Percentiles rank a stretch among this genome's conserved stretches.
These are phyloP conservation scores for Opisthograptis luteolata DNA, from an alignment of 2,888 invertebrate genomes.

Conservation along the genomic window DNA sequence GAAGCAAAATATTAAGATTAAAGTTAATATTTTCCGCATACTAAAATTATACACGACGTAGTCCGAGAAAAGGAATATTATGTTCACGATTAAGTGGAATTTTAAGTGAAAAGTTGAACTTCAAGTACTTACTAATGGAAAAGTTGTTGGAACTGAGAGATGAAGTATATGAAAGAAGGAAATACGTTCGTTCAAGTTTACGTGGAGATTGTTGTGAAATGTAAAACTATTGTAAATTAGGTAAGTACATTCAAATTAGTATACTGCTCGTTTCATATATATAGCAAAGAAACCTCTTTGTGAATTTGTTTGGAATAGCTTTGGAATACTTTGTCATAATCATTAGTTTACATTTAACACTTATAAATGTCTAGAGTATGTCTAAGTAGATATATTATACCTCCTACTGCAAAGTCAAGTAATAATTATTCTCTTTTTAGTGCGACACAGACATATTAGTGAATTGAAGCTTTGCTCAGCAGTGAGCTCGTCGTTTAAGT, in stretches of 20 bases:
- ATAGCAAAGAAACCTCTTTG: constrained; percentile 21
- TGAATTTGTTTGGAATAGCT: constrained; percentile 4
- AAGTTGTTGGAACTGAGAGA: constrained; percentile 57
- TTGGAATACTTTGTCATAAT: constrained; percentile 10
- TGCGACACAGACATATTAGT: constrained; percentile 6
- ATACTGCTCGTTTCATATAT: constrained; percentile 25
- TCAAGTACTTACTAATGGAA: constrained; percentile 67
- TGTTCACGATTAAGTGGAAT: constrained; percentile 65
- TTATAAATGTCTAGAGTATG: too few relatives aligned
- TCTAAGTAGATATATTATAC: too few relatives aligned
- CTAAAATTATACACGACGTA: constrained; percentile 54
- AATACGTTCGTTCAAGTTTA: constrained; percentile 55
- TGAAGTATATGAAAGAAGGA: constrained; percentile 54
- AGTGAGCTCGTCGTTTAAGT: constrained; percentile 12
- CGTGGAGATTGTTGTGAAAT: constrained; percentile 55
- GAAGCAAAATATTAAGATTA: constrained; percentile 43
- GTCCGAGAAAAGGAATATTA: constrained; percentile 59
- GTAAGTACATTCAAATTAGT: constrained; percentile 56
- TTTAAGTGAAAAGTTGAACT: constrained; percentile 67
- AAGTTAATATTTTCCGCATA: constrained; percentile 53
- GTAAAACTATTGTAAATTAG: too few relatives aligned
- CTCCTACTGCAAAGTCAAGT: too few relatives aligned
- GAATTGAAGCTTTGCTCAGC: constrained; percentile 13
- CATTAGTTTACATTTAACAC: too few relatives aligned
- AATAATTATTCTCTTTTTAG: background rate